Base-by-base conservation (phyloP, 2,888 invertebrate genomes). In the Caenorhabditis angaria region DNA sequence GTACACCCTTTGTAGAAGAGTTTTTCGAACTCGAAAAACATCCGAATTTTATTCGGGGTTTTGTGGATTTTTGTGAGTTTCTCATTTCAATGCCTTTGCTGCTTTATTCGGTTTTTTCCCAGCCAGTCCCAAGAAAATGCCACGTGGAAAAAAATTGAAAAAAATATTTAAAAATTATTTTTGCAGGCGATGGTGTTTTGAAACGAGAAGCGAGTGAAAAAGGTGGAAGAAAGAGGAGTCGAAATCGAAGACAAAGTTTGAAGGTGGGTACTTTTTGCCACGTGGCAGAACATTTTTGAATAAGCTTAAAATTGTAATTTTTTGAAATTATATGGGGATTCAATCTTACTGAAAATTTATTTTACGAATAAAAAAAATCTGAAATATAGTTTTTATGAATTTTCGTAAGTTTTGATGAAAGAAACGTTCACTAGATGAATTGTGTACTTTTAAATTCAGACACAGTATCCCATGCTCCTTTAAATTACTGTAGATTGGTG, bases 201-300 rank as follows among this genome's bases (percentile, higher is more conserved):
- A 76, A 78, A 58, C 56, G 69, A 22, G 76, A 76, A 54, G 55
- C 62, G n/a, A 74, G 72, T 25, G n/a, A n/a, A n/a, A n/a, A n/a
- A n/a, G n/a, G n/a, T n/a, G n/a, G n/a, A n/a, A 55, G 62, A 14
- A 76, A 72, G 48, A 78, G 75, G 35, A 74, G 64, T 54, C 32
- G 70, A n/a, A 75, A 75, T 55, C 70, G 74, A 47, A 56, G 72
- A 0, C 68, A 73, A 14, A 68, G 67, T 20, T 71, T 63, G 61
- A 71, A 71, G 66, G 71, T 66, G 28, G 6, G 41, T 12, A 18
- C 6, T 8, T 32, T 32, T 32, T 32, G 32, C 5, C 32, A 5
- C 10, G 6, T 32, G 6, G 6, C 10, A 10, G 32, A 10, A 32
- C 32, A 5, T 32, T 32, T 32, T 32, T 5, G 10, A n/a, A n/a